Conservation (phyloP, 35 echinoderm and acorn worm species). For the Ophioderma brevispina region DNA sequence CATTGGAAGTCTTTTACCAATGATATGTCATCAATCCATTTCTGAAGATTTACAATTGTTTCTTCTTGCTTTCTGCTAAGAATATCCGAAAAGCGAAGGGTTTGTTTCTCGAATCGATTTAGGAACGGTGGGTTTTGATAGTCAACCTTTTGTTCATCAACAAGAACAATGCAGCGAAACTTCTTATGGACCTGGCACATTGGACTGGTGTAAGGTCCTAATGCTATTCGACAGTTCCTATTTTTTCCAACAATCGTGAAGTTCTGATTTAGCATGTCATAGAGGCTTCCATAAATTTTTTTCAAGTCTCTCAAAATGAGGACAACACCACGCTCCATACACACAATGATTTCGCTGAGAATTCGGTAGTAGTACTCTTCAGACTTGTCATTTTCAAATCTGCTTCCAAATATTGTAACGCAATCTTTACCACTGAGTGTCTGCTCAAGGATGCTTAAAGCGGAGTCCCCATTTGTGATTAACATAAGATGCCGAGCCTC, state of each 20-base stretch:
- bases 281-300: conserved; percentile 33
- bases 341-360: conserved; percentile 32
- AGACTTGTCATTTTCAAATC: conserved; percentile 41
- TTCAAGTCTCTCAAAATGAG: conserved; percentile 31
- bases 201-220: conserved; percentile 30
- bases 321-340: conserved; percentile 33
- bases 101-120: conserved; percentile 50
- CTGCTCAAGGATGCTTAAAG: conserved; percentile 30
- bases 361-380: conserved; percentile 40
- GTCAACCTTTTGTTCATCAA: conserved; percentile 46
- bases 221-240: conserved; percentile 20
- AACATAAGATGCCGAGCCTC: conserved; percentile 34
- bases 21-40: conserved; percentile 28
- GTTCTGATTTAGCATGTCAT: conserved; percentile 53
- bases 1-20: background rate
- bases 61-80: background rate
- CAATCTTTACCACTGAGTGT: background rate
- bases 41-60: background rate
- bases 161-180: conserved; percentile 28
- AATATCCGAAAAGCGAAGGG: conserved; percentile 24
- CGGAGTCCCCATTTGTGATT: conserved; percentile 45
- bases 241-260: conserved; percentile 40
- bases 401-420: conserved; percentile 29
- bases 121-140: conserved; percentile 39
- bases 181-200: conserved; percentile 36